Percentiles rank a stretch among this genome's conserved stretches.
phyloP scores from a whole-genome alignment of 2,888 invertebrate genomes.

The Pandemis cinnamomeana region DNA sequence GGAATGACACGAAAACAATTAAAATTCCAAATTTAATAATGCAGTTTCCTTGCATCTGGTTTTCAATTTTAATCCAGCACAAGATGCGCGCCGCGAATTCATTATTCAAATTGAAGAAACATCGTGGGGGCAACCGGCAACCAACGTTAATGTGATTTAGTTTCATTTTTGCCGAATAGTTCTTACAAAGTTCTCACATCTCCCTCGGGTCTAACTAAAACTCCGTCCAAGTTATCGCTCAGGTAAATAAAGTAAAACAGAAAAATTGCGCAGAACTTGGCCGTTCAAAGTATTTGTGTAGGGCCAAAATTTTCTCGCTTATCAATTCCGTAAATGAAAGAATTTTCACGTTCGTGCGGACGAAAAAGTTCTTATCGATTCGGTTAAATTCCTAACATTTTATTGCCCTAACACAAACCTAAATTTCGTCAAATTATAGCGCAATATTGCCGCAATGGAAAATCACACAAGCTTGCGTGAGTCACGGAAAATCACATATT shows the following conservation, averaged over 20 bases:
- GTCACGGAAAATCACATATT: slow-evolving; percentile 52
- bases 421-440: slow-evolving; percentile 51
- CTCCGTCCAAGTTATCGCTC: slow-evolving; percentile 65
- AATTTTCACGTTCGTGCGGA: slow-evolving; percentile 58
- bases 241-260: slow-evolving; percentile 68
- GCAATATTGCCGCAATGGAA: slow-evolving; percentile 54
- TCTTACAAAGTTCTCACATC: slow-evolving; percentile 53
- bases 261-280: slow-evolving; percentile 57
- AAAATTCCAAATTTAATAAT: slow-evolving; percentile 15
- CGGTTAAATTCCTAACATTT: slow-evolving; percentile 48
- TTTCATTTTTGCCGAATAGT: slow-evolving; percentile 66
- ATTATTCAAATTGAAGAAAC: slow-evolving; percentile 68
- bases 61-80: slow-evolving; percentile 56
- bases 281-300: slow-evolving; percentile 51
- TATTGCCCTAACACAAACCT: slow-evolving; percentile 57
- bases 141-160: slow-evolving; percentile 66
- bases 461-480: slow-evolving; percentile 61
- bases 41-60: slow-evolving; percentile 54
- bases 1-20: background rate
- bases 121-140: slow-evolving; percentile 52
- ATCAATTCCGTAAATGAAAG: slow-evolving; percentile 68
- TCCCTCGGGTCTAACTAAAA: slow-evolving; percentile 56
- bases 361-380: slow-evolving; percentile 55
- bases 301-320: slow-evolving; percentile 62
- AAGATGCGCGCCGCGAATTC: slow-evolving; percentile 50